Conservation (phyloP, 2,888 invertebrate species). For the Pyrrhia umbra region DNA sequence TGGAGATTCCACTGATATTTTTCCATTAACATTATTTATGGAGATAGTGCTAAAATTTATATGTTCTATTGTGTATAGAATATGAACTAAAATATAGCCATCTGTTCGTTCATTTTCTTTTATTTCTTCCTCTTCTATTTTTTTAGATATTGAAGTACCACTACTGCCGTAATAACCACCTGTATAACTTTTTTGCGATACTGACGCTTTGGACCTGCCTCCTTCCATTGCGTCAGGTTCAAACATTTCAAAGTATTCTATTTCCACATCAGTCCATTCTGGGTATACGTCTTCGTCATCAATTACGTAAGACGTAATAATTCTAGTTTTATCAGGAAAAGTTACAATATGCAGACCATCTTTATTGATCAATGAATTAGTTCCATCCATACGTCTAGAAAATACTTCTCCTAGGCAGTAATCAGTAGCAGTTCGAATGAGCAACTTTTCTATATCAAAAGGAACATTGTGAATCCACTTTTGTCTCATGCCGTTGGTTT, state of each 20-base stretch:
- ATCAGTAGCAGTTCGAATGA: constrained; percentile 84
- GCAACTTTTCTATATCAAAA: constrained; percentile 74
- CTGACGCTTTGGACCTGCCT: constrained; percentile 67
- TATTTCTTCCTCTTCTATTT: constrained; percentile 66
- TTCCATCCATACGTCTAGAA: constrained; percentile 85
- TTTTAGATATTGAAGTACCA: constrained; percentile 65
- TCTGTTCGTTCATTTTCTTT: constrained; percentile 68
- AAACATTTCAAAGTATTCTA: constrained; percentile 72
- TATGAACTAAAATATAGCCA: constrained; percentile 80
- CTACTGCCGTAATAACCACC: constrained; percentile 54
- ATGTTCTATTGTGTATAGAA: constrained; percentile 85
- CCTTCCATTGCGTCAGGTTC: constrained; percentile 67
- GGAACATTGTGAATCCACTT: constrained; percentile 73
- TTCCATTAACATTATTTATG: constrained; percentile 78
- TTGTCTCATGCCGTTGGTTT: constrained; percentile 77
- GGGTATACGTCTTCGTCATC: constrained; percentile 82
- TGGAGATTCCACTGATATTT: constrained; percentile 79
- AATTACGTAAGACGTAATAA: constrained; percentile 75
- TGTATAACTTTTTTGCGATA: constrained; percentile 72
- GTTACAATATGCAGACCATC: constrained; percentile 81
- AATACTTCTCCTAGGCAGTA: constrained; percentile 82
- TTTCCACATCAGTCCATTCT: constrained; percentile 83
- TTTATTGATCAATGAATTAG: constrained; percentile 79
- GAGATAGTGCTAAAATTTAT: constrained; percentile 87
- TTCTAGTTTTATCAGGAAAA: constrained; percentile 83